phyloP scores from a whole-genome alignment of 37 sponge, comb jelly and placozoan genomes.

The Aplysina aerophoba region DNA sequence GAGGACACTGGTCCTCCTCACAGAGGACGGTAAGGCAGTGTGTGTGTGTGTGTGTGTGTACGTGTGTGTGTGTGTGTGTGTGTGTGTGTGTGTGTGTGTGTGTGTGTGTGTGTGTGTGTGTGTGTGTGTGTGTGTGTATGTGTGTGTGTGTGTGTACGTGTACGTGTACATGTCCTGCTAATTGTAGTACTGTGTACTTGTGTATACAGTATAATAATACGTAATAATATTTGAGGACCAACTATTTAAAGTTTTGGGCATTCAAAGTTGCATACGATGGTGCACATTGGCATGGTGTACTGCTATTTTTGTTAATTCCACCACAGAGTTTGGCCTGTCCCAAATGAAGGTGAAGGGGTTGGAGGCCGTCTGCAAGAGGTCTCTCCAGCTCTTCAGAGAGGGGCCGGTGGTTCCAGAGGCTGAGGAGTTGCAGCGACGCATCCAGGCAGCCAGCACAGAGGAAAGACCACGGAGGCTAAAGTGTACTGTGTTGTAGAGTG shows the following conservation, averaged over 20 bases:
- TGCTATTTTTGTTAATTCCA: no score
- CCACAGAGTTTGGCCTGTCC: background rate
- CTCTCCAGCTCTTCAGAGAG: background rate
- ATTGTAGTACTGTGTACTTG: background rate
- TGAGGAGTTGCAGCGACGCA: background rate
- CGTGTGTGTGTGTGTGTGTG: background rate
- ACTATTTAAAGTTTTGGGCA: no score
- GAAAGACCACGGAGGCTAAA: no score
- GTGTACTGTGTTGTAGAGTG: no score
- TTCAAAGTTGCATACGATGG: no score
- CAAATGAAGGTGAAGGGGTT: background rate
- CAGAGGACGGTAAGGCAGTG: background rate
- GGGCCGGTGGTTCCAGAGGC: constrained; percentile 24
- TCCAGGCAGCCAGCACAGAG: background rate
- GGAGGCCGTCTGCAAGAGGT: background rate
- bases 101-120: constrained; percentile 24
- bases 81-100: background rate
- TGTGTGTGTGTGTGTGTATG: constrained; percentile 14
- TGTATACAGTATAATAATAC: no score
- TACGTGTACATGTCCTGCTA: background rate
- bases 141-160: background rate
- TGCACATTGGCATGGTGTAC: no score
- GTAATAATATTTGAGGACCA: no score
- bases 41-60: background rate
- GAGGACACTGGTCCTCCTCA: constrained; percentile 18